Evolutionary conservation across 2,888 invertebrate genomes (phyloP).

Genomic region (Leptopilina syphax): DNA sequence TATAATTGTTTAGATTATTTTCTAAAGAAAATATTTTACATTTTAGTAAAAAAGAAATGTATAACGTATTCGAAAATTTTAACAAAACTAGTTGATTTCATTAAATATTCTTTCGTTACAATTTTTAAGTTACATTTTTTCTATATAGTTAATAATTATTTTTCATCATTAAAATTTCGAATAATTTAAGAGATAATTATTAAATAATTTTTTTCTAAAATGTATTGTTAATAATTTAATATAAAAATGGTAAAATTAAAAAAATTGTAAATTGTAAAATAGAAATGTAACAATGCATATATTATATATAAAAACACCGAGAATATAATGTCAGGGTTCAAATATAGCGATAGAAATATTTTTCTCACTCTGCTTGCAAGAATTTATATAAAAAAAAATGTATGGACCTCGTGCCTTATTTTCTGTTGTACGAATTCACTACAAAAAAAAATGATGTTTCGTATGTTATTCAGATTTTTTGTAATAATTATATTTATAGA

Average conservation of each 20-base stretch:
- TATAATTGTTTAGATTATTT: no score
- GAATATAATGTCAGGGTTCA: not conserved
- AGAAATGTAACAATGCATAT: not conserved
- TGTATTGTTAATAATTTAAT: no score
- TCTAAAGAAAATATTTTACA: no score
- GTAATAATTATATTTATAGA: not conserved
- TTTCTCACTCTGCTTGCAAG: conserved; percentile 17
- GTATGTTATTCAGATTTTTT: not conserved
- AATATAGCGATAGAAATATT: not conserved
- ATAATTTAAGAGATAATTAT: no score
- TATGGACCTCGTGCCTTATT: conserved; percentile 33
- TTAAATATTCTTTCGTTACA: no score
- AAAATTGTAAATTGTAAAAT: conserved; percentile 11
- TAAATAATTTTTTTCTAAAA: no score
- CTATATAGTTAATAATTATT: no score
- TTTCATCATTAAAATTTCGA: no score
- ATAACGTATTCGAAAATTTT: no score
- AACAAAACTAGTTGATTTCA: no score
- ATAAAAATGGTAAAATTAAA: not conserved
- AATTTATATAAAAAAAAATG: not conserved
- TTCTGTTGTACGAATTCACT: conserved; percentile 1
- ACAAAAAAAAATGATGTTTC: not conserved
- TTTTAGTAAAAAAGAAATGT: no score
- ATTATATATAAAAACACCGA: not conserved
- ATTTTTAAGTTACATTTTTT: no score